phyloP scores from a whole-genome alignment of 30 jellyfish, hydroid and myxozoan genomes.

The Chrysaora quinquecirrha region DNA sequence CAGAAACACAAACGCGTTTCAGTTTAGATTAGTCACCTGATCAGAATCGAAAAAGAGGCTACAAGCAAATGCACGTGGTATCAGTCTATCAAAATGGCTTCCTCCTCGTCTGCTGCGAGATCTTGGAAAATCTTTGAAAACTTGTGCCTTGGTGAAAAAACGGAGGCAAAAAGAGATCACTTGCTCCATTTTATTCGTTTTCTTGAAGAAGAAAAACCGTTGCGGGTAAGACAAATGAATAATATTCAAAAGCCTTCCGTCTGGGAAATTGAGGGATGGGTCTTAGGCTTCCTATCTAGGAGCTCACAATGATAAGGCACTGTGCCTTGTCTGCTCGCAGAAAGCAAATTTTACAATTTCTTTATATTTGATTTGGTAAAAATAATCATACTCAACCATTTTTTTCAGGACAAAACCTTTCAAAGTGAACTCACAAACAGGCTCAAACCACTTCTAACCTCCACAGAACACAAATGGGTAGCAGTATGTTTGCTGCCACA shows the following conservation, averaged over 20 bases:
- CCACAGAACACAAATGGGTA: constrained; percentile 50
- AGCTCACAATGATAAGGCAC: no score
- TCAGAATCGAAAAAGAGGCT: background rate
- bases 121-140: constrained; percentile 37
- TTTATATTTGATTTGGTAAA: no score
- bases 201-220: constrained; percentile 42
- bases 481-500: constrained; percentile 53
- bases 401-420: constrained; percentile 22
- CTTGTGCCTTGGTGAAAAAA: constrained; percentile 15
- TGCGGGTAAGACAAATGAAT: constrained; percentile 20
- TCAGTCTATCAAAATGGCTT: constrained; percentile 58
- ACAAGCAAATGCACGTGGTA: background rate
- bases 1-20: no score
- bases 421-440: constrained; percentile 34
- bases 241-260: no score
- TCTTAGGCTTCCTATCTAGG: no score
- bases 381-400: background rate
- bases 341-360: no score
- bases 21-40: no score
- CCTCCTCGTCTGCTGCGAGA: constrained; percentile 25
- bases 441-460: constrained; percentile 30
- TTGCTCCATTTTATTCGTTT: constrained; percentile 20
- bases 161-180: constrained; percentile 1
- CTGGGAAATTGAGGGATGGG: no score
- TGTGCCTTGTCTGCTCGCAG: no score